Base-by-base conservation (phyloP, 2,888 invertebrate genomes). In the Lordiphosa fenestrarum region DNA sequence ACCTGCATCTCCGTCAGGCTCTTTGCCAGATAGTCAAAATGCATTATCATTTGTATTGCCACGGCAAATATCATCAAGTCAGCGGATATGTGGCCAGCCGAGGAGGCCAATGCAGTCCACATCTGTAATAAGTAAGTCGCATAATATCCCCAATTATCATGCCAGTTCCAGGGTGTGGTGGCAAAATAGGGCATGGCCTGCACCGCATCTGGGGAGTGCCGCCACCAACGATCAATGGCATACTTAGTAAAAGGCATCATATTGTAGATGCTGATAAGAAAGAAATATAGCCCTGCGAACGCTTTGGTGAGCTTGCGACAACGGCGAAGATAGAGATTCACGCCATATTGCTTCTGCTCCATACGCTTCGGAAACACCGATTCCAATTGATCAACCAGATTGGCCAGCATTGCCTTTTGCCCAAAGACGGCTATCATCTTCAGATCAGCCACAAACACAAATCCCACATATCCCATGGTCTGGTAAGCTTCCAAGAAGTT, bases 41-140 rank as follows among this genome's bases (percentile, higher is more conserved):
- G 88, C 89, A 89, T 89, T 2, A 84, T 66, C 6, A 84, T 51
- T 63, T 89, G 88, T 10, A 77, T 84, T 4, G 74, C 73, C 36
- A 84, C 59, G 2, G 77, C 74, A 25, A 72, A 87, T 6, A 89
- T 66, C 15, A 88, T 64, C 33, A 88, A 60, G 56, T 89, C 88
- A 12, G 77, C 69, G 0, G 88, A 61, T 4, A 87, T 68, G 13
- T 86, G 85, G 0, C 80, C 84, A 1, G 74, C 59, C 0, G 84
- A 80, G 5, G 86, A 58, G 0, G 81, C 72, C 39, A 74, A 87
- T 0, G 84, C 88, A 2, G 80, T 85, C 2, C 78, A 4, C 10
- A 61, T 55, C 51, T 86, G 77, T 0, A 56, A 25, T 0, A 53
- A 6, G 61, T 84, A 87, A n/a, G 84, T 48, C 1, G 70, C 4